Percentiles rank a stretch among this genome's conserved stretches.
Conservation (phyloP, 1,140 invertebrate species). For the Diuraphis noxia region DNA sequence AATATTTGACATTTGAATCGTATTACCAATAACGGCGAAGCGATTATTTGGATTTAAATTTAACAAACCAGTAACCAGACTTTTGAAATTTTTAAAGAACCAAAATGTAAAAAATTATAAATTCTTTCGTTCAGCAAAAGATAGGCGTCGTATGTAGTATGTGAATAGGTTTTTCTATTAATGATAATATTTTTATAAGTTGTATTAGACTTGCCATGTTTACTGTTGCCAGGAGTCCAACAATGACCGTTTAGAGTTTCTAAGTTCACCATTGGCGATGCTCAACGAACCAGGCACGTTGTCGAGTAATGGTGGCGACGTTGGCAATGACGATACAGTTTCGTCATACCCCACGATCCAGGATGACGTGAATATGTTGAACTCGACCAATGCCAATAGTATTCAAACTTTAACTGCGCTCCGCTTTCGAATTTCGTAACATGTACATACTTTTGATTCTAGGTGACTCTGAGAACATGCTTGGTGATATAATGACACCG, state of each 20-base stretch:
- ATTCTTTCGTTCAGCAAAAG: neutral
- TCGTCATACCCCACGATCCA: conserved; percentile 55
- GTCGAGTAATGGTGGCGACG: neutral
- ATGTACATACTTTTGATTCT: conserved; percentile 8
- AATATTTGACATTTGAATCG: neutral
- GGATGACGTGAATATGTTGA: conserved; percentile 61
- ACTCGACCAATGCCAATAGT: conserved; percentile 59
- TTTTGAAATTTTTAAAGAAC: neutral
- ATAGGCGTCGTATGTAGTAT: neutral
- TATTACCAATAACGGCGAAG: neutral
- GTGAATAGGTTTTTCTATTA: neutral
- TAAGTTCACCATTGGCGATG: conserved; percentile 15
- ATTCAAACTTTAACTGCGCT: conserved; percentile 56
- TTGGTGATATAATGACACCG: conserved; percentile 66
- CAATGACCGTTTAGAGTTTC: neutral
- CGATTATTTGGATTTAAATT: neutral
- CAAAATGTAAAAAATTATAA: neutral
- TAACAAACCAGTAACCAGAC: neutral
- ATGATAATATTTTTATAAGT: neutral
- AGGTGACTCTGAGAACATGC: conserved; percentile 64
- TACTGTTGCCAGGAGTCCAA: neutral
- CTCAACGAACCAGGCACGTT: conserved; percentile 7
- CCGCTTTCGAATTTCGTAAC: neutral
- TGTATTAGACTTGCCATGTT: neutral
- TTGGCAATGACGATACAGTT: neutral